Evolutionary conservation across 2,888 invertebrate species (phyloP).

Genomic region (Cheilosia pagana): DNA sequence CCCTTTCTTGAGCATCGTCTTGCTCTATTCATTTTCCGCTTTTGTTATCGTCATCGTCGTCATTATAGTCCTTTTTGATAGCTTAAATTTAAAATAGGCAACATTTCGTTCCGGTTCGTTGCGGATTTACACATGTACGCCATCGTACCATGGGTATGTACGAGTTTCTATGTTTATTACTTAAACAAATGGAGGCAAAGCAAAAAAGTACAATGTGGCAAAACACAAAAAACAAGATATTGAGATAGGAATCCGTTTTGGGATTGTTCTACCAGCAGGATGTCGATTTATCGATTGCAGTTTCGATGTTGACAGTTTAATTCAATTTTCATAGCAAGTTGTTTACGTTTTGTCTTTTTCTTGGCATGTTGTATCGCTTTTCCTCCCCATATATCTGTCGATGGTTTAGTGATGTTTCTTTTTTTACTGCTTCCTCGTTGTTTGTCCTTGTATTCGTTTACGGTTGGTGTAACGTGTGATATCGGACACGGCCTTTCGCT

Average conservation of each 20-base stretch:
- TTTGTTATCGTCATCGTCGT: conserved; percentile 2
- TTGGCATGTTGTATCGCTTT: background rate
- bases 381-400: background rate
- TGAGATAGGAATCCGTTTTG: conserved; percentile 47
- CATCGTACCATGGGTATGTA: conserved; percentile 4
- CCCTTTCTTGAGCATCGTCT: background rate
- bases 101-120: conserved; percentile 50
- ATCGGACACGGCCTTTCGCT: conserved; percentile 9
- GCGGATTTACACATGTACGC: conserved; percentile 55
- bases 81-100: conserved; percentile 43
- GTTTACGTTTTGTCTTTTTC: conserved; percentile 27
- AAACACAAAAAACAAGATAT: conserved; percentile 27
- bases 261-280: conserved; percentile 39
- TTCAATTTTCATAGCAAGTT: conserved; percentile 66
- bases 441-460: conserved; percentile 3
- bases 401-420: background rate
- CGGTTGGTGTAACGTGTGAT: conserved; percentile 8
- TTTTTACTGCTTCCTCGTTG: background rate
- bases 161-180: conserved; percentile 49
- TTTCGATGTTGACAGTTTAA: conserved; percentile 65
- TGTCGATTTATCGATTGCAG: conserved; percentile 70
- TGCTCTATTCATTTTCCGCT: background rate
- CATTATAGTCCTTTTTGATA: conserved; percentile 27
- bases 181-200: conserved; percentile 57
- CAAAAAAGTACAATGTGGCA: conserved; percentile 14